Evolutionary conservation across 2,113 vertebrate genomes (phyloP), one percentile per base, ranked within the genome.

Genomic region (Andinoacara biseriatus): DNA sequence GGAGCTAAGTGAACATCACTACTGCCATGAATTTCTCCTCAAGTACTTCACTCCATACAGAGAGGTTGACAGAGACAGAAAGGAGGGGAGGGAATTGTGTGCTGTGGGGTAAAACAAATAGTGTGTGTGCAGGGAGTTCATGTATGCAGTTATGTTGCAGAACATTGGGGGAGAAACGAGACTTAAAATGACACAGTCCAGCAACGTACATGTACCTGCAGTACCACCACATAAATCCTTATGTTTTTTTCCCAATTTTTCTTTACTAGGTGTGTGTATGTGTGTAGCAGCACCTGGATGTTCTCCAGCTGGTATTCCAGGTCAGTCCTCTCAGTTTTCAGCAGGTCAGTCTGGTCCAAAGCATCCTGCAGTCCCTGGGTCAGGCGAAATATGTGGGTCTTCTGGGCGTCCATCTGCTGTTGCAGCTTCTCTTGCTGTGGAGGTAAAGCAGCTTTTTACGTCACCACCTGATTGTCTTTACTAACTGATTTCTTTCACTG

Each of bases 361-460:
- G 98, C 98, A 17, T 99, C 98, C 82, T 99, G 98, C 80, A 99
- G 96, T n/a, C 98, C 98, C 94, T 99, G 98, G 15, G 98, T 99
- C 89, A 99, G 94, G 20, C 97, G 97, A 94, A 99, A 99, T 86
- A 99, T 99, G 93, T 99, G 98, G 29, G 94, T 98, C 94, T 99
- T 99, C 88, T 99, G 98, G 86, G 97, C 94, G 83, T 99, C 98
- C 97, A 99, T 96, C 94, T 99, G 98, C 95, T 99, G 98, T 94
- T 99, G 98, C 84, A 99, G 93, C 75, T 99, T 99, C 85, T 97
- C 96, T 95, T 99, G 98, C 98, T 99, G 88, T 77, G 79, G 59
- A 76, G 38, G 63, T 61, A 74, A 67, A 91, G 72, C 33, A 78
- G 40, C 26, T 62, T 62, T 62, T 80, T 72, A 58, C 10, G 24